A percentile compares a stretch with the other conserved stretches of the same genome.
Conservation (phyloP, 2,113 vertebrate species). For the Cettia cetti region DNA sequence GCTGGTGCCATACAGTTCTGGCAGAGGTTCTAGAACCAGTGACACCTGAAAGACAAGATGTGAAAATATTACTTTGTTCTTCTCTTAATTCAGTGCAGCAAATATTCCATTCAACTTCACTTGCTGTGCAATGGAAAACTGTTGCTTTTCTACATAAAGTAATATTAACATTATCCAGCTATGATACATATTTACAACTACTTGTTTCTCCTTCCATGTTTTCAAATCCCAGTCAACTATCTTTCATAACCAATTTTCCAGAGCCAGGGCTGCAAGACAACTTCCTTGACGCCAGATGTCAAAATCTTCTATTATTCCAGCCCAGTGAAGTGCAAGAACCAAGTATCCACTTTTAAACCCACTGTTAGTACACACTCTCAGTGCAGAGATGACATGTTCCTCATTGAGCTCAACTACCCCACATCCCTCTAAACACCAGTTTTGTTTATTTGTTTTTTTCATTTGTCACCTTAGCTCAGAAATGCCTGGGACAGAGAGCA, state of each 20-base stretch:
- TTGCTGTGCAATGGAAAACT: not conserved
- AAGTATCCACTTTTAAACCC: not conserved
- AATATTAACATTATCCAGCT: not conserved
- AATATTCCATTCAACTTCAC: not conserved
- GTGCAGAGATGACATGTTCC: not conserved
- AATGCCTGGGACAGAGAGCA: not conserved
- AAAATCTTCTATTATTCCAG: not conserved
- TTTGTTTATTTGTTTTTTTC: not conserved
- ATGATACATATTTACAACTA: not conserved
- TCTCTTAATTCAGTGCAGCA: not conserved
- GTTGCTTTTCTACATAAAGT: not conserved
- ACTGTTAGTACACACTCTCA: not conserved
- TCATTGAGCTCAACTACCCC: not conserved
- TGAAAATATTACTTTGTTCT: accelerated
- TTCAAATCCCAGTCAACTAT: not conserved
- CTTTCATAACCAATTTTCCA: not conserved
- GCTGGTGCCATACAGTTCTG: constrained; percentile 77
- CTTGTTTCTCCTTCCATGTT: not conserved
- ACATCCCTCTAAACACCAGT: not conserved
- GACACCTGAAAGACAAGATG: constrained; percentile 76
- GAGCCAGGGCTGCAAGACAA: not conserved
- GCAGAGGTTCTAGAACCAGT: constrained; percentile 83
- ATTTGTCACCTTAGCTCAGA: not conserved
- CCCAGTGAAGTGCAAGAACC: not conserved
- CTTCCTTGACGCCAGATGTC: not conserved